Evolutionary conservation across 2,113 vertebrate species (phyloP).

Genomic region (Jacana jacana): DNA sequence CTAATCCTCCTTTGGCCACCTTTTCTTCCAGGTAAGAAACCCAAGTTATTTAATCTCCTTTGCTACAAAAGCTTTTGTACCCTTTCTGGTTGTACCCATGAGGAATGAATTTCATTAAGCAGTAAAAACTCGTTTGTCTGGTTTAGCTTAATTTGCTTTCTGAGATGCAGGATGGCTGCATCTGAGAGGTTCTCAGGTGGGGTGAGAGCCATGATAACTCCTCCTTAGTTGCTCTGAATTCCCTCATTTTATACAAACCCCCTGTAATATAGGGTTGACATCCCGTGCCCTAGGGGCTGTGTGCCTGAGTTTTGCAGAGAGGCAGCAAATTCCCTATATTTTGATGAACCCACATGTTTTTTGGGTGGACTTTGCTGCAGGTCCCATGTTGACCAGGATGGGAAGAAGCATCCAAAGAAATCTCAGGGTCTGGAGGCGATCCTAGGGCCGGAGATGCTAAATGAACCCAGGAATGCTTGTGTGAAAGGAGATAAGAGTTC

Average conservation of each 20-base stretch:
- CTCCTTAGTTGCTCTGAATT: neutral
- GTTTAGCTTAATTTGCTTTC: neutral
- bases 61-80: neutral
- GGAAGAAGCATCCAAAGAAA: neutral
- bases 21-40: neutral
- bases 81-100: neutral
- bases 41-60: neutral
- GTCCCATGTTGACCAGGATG: accelerated
- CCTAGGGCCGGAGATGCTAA: neutral
- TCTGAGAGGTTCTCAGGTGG: too few relatives aligned
- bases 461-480: neutral
- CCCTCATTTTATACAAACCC: neutral
- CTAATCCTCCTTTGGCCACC: neutral
- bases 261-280: neutral
- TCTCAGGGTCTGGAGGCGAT: neutral
- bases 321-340: neutral
- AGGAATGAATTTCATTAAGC: slow-evolving; percentile 8
- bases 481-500: neutral
- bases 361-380: neutral
- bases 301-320: neutral
- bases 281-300: too few relatives aligned
- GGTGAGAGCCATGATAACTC: neutral
- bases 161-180: neutral
- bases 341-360: neutral
- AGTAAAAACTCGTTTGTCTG: neutral